Base-by-base conservation (phyloP, 1,140 invertebrate species). In the Gonatopus flavifemur region DNA sequence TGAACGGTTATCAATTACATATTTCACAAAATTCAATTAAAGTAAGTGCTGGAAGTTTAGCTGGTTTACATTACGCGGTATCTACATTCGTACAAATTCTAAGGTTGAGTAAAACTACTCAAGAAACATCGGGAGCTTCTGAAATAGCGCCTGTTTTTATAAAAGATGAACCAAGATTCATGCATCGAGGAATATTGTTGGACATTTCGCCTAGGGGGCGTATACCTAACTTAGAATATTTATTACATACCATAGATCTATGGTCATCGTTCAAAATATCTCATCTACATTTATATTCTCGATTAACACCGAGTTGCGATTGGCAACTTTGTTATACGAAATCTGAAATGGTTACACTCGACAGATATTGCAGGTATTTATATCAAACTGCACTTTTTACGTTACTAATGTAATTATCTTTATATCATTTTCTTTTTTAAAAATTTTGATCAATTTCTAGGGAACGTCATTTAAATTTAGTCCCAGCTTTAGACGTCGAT, bases 201-300 rank as follows among this genome's bases (percentile, higher is more conserved):
- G 86, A 88, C 61, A 80, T 86, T 41, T 83, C 84, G 8, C 74
- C 79, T 16, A 76, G 81, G 58, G 84, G 84, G 30, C 77, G 85
- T 32, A 79, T 85, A 49, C 84, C 84, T 12, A 81, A 77, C 2
- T 59, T 85, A 49, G 82, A 84, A 51, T 81, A 82, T 52, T 64
- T 86, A 21, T 77, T 83, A 46, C 79, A 84, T 41, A 80, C 80
- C 13, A 78, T 86, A 12, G 81, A 82, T 50, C 66, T 79, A 13
- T 76, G 83, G 65, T 82, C 83, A 1, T 78, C 79, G 0, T 74
- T 87, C n/a, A 87, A 86, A 69, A 73, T 86, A 16, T 86, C 84
- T 49, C 81, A 84, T 56, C 38, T 84, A 7, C 82, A 84, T 62
- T 64, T 84, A 3, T 82, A 83, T 32, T 78, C 80, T n/a, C 67